phyloP scores from a whole-genome alignment of 1,140 invertebrate genomes.

The Philaenus spumarius region DNA sequence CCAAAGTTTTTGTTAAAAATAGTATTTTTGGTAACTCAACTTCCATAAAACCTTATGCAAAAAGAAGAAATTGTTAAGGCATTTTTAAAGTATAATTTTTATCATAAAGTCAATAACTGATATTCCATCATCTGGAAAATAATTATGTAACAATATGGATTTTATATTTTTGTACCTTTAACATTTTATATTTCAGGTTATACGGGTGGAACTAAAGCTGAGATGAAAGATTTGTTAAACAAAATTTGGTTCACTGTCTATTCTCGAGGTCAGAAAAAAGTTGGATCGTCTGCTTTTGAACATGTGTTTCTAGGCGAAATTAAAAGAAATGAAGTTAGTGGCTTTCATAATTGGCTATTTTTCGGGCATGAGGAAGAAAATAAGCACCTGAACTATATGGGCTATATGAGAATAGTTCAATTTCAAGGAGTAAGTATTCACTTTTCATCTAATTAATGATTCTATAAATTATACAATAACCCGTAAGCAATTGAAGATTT shows the following conservation, averaged over 20 bases:
- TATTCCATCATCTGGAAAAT: not conserved
- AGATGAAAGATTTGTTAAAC: constrained; percentile 63
- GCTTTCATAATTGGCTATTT: constrained; percentile 87
- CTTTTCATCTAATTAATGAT: too few species aligned
- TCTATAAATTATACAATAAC: too few species aligned
- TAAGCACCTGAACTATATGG: constrained; percentile 60
- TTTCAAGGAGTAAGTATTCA: constrained; percentile 40
- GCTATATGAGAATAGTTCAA: constrained; percentile 64
- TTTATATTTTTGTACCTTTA: not conserved
- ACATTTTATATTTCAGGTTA: constrained; percentile 17
- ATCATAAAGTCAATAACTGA: not conserved
- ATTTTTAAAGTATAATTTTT: not conserved
- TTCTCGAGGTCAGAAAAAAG: constrained; percentile 63
- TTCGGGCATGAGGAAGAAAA: constrained; percentile 64
- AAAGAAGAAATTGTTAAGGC: not conserved
- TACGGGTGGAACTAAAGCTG: constrained; percentile 26
- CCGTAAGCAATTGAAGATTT: too few species aligned
- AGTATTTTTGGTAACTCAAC: too few species aligned
- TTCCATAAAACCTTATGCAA: too few species aligned
- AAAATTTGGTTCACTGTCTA: constrained; percentile 77
- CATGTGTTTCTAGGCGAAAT: constrained; percentile 82
- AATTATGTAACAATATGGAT: not conserved
- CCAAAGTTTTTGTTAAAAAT: too few species aligned
- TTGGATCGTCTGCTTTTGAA: constrained; percentile 78
- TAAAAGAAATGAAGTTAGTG: constrained; percentile 59